Base-by-base conservation (phyloP, 2,888 invertebrate genomes). In the Cyclophora punctaria region DNA sequence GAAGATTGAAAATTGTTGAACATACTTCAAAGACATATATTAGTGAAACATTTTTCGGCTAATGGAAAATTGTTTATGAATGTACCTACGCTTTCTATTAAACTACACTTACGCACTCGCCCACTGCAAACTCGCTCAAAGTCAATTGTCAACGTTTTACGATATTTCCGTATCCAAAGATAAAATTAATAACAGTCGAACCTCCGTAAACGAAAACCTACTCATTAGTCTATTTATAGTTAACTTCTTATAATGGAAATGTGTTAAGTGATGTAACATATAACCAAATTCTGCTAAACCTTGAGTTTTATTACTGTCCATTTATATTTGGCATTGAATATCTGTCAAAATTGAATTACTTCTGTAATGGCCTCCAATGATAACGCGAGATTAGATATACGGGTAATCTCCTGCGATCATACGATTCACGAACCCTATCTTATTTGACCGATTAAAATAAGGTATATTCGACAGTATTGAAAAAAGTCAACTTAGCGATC, bases 361-460 rank as follows among this genome's bases (percentile, higher is more conserved):
- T 49, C 47, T 44, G 44, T 55, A 50, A 50, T 52, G 48, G 48
- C 47, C 51, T 52, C 44, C 40, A 59, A 51, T 50, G 51, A 45
- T 41, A 51, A 44, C 57, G 20, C n/a, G 43, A 49, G 67, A 70
- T 69, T 56, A 68, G 66, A 67, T 64, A 62, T 40, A 33, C 20
- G 4, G 4, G 2, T 57, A 44, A 63, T 64, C 65, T 62, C 43
- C 35, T 53, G 57, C 57, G 53, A 57, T 64, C 63, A 58, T 66
- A 64, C 56, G 66, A 69, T 66, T 62, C 46, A 53, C 51, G 47
- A 47, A 45, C 34, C 4, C 35, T 48, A 48, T 48, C 44, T 42
- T 51, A 40, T 41, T 34, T 58, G 51, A 55, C 48, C 51, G 53
- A 51, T 50, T 37, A 37, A 4, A 37, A 37, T 4, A 37, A 5